phyloP scores from a whole-genome alignment of 2,113 vertebrate genomes.

The Callipepla squamata region DNA sequence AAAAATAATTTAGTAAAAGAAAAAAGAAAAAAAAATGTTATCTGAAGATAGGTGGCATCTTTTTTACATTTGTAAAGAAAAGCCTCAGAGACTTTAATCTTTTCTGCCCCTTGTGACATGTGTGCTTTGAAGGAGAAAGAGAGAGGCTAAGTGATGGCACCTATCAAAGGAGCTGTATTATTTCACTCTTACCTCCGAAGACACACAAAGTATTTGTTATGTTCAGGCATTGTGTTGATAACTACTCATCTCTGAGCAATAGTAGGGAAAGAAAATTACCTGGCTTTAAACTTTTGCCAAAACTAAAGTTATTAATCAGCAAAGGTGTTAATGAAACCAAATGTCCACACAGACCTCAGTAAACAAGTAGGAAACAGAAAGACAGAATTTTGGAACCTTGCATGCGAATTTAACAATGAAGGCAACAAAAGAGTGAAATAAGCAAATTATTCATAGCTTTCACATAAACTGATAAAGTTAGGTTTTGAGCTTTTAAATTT shows the following conservation, averaged over 20 bases:
- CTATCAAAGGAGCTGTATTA: neutral
- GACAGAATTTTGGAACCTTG: neutral
- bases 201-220: neutral
- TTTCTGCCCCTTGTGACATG: neutral
- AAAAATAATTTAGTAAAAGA: conserved; percentile 21
- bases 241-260: neutral
- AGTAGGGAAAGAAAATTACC: neutral
- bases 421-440: neutral
- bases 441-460: neutral
- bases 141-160: neutral
- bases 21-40: neutral
- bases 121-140: neutral
- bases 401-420: neutral
- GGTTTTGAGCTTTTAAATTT: neutral
- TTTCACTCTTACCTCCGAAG: neutral
- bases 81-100: neutral
- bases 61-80: neutral
- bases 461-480: neutral
- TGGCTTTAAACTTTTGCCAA: neutral
- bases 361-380: neutral
- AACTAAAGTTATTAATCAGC: neutral
- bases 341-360: neutral
- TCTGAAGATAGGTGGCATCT: neutral
- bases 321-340: neutral
- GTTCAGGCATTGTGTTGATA: neutral